Conservation (phyloP, 2,113 vertebrate genomes). For the Psophia crepitans region DNA sequence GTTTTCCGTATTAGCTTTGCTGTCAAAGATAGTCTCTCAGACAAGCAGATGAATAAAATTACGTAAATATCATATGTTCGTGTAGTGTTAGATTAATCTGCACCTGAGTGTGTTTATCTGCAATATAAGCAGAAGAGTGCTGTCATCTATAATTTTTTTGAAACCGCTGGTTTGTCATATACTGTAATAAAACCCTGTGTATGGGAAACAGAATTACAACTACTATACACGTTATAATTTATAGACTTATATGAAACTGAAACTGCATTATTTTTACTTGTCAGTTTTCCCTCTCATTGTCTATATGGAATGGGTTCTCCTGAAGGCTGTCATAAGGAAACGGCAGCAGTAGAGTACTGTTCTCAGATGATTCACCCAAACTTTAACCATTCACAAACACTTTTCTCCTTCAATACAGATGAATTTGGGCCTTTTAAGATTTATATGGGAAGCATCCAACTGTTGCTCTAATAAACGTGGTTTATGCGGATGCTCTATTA, state of each 20-base stretch:
- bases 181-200: neutral
- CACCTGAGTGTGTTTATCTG: neutral
- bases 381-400: neutral
- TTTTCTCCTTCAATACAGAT: neutral
- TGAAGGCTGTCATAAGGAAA: neutral
- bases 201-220: neutral
- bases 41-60: neutral
- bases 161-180: neutral
- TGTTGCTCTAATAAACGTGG: neutral
- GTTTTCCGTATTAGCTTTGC: neutral
- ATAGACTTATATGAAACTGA: neutral
- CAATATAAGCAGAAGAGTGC: neutral
- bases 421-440: neutral
- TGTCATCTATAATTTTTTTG: neutral
- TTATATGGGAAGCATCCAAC: neutral
- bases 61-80: neutral
- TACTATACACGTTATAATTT: neutral
- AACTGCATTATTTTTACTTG: neutral
- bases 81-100: neutral
- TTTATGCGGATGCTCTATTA: neutral
- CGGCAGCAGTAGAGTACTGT: neutral
- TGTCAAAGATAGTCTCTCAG: neutral
- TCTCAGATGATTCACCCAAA: neutral
- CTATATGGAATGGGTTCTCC: neutral
- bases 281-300: rapidly evolving